A percentile compares a stretch with the other conserved stretches of the same genome.
phyloP scores from a whole-genome alignment of 1,140 invertebrate genomes.

The Carcinoscorpius rotundicauda region DNA sequence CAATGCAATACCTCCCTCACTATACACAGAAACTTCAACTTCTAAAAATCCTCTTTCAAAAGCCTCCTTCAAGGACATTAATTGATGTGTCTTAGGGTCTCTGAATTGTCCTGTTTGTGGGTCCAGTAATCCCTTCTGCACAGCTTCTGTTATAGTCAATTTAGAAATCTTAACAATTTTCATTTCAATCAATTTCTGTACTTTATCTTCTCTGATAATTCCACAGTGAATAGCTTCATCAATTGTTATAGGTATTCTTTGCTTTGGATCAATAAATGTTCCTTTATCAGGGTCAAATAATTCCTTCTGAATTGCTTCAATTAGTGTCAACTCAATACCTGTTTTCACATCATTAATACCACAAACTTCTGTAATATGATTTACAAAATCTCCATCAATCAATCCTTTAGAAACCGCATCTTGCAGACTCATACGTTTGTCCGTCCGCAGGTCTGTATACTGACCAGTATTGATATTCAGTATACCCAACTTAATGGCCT shows the following conservation, averaged over 20 bases:
- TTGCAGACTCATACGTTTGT: slow-evolving; percentile 58
- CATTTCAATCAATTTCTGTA: slow-evolving; percentile 28
- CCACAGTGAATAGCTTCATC: slow-evolving; percentile 58
- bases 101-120: slow-evolving; percentile 55
- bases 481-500: slow-evolving; percentile 62
- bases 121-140: slow-evolving; percentile 57
- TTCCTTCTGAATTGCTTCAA: slow-evolving; percentile 80
- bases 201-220: slow-evolving; percentile 31
- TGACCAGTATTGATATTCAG: slow-evolving; percentile 53
- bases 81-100: slow-evolving; percentile 43
- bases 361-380: slow-evolving; percentile 41
- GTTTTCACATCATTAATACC: slow-evolving; percentile 64
- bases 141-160: slow-evolving; percentile 57
- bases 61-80: slow-evolving; percentile 39
- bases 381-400: slow-evolving; percentile 7
- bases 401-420: slow-evolving; percentile 48
- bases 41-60: slow-evolving; percentile 37
- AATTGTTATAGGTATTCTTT: slow-evolving; percentile 54
- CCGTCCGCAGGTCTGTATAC: slow-evolving; percentile 56
- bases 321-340: slow-evolving; percentile 59
- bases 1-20: slow-evolving; percentile 45
- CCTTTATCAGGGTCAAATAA: slow-evolving; percentile 70
- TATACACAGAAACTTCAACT: slow-evolving; percentile 12
- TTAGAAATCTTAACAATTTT: slow-evolving; percentile 14
- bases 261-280: slow-evolving; percentile 38